Evolutionary conservation across 2,113 vertebrate species (phyloP).

Genomic region (Taurulus bubalis): DNA sequence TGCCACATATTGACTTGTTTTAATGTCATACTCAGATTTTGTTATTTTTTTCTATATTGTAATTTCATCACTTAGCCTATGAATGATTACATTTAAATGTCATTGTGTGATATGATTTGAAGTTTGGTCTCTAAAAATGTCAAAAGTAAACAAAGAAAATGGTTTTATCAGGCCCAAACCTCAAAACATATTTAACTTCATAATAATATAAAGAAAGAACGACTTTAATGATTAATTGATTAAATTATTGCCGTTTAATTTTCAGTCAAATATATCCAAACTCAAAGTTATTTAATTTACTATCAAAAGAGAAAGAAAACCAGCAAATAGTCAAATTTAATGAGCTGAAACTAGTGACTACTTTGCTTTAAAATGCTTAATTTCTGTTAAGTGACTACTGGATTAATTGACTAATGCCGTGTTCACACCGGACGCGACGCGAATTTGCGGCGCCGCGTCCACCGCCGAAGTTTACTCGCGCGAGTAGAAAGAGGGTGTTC

Average conservation of each 20-base stretch:
- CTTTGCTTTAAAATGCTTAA: background rate
- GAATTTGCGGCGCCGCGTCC: too few species aligned
- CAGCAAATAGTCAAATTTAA: background rate
- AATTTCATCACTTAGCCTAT: background rate
- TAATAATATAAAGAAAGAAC: background rate
- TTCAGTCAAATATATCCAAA: background rate
- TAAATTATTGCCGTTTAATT: background rate
- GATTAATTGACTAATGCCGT: background rate
- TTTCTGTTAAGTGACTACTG: background rate
- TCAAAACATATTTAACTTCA: background rate
- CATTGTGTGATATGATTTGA: background rate
- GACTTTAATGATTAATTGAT: background rate
- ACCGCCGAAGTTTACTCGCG: too few species aligned
- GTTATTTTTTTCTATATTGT: too few species aligned
- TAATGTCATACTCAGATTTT: background rate
- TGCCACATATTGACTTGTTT: background rate
- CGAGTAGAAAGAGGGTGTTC: too few species aligned
- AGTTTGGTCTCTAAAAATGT: background rate
- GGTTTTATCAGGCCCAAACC: background rate
- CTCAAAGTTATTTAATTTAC: background rate
- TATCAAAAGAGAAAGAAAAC: background rate
- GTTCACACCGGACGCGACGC: too few species aligned
- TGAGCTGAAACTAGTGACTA: background rate
- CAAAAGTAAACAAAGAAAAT: background rate
- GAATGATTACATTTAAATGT: background rate